Percentiles rank a stretch among this genome's conserved stretches.
These are phyloP conservation scores for Cheilosia urbana DNA, from an alignment of 2,888 invertebrate genomes.

Conservation along the genomic window DNA sequence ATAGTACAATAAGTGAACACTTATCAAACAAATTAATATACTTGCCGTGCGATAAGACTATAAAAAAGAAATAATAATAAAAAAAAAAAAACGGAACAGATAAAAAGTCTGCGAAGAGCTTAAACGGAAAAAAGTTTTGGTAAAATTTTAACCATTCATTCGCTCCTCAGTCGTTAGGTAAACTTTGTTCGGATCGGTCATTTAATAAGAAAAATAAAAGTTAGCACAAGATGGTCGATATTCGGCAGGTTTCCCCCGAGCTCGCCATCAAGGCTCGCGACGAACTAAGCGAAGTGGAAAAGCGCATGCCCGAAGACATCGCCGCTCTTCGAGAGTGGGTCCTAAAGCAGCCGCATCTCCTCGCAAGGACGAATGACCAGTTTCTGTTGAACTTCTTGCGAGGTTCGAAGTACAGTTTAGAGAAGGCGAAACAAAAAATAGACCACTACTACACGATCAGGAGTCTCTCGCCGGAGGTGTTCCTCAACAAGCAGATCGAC, in stretches of 20 bases:
- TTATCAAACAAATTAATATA: too few relatives aligned
- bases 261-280: constrained; percentile 82
- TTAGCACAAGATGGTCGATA: constrained; percentile 73
- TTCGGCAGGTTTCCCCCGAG: constrained; percentile 79
- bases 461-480: constrained; percentile 86
- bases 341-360: constrained; percentile 84
- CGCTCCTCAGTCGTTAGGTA: constrained; percentile 5
- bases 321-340: constrained; percentile 84
- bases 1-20: neutral
- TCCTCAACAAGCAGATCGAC: constrained; percentile 79
- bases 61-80: too few relatives aligned
- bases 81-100: too few relatives aligned
- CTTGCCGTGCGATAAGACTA: too few relatives aligned
- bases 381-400: constrained; percentile 85
- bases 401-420: constrained; percentile 85
- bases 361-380: constrained; percentile 82
- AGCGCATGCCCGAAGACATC: constrained; percentile 80
- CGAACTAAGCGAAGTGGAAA: constrained; percentile 84
- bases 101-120: neutral
- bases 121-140: neutral
- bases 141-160: neutral
- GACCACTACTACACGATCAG: constrained; percentile 86
- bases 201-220: neutral
- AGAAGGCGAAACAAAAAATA: constrained; percentile 85
- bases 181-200: constrained; percentile 1